Evolutionary conservation across 2,113 vertebrate species (phyloP), one percentile per base, ranked within the genome.

Genomic region (Pelusios castaneus): DNA sequence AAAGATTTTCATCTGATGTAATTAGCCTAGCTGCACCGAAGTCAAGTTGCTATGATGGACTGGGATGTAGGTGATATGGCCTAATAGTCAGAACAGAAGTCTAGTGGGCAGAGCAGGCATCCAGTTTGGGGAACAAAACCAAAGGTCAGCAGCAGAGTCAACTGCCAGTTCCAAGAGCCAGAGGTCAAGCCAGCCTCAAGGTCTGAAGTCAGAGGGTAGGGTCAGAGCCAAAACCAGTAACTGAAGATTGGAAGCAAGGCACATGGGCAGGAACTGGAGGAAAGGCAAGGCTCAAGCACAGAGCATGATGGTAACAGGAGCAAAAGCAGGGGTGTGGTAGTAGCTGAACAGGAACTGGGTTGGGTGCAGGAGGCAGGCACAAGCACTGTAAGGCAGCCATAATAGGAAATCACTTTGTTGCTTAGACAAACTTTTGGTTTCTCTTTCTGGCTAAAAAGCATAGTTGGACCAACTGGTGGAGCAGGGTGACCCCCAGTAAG

Each of bases 1-100:
- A 38, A 80, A 77, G 9, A 29, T 54, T 80, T 87, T 85, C 91
- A 90, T 75, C 21, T 87, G 90, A 84, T 91, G 54, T 87, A 91
- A 80, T 92, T 77, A 63, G 29, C 58, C 91, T 51, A 56, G 24
- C n/a, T 89, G 81, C 76, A 80, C 4, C 82, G 45, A 88, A 90
- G 91, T 80, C 21, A 70, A 88, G 86, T 92, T 92, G 34, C 8
- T 38, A n/a, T 70, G 10, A 70, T 70, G n/a, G 19, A 70, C 34
- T 70, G 19, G n/a, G 34, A 70, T 22, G n/a, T 70, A 38, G 34
- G n/a, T 38, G 63, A n/a, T 38, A 19, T 70, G 34, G 63, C 63
- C 63, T 70, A 70, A 17, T 70, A 70, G 63, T 38, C 63, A 38
- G 63, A 67, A 17, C 34, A 67, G 31, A 17, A 67, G 60, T 67